Percentiles rank a stretch among this genome's conserved stretches.
Conservation (phyloP, 2,797 vertebrate species). For the Nyctalus aviator region DNA sequence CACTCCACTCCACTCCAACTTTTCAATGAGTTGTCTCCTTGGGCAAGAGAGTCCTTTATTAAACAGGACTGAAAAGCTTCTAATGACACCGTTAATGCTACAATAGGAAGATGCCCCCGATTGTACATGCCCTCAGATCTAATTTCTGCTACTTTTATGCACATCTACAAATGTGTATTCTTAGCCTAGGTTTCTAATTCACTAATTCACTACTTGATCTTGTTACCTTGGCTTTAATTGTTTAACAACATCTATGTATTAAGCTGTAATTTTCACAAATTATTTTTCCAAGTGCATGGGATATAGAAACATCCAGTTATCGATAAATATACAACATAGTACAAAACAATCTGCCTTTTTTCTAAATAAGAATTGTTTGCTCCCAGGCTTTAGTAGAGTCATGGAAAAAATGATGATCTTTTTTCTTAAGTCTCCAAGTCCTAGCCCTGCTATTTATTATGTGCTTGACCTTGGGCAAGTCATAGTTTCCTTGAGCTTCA, state of each 20-base stretch:
- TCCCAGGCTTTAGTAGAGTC: neutral
- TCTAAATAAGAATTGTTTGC: constrained; percentile 33
- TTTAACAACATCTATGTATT: neutral
- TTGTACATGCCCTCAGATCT: neutral
- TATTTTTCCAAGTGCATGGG: constrained; percentile 38
- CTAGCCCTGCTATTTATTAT: neutral
- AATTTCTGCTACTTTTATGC: constrained; percentile 25
- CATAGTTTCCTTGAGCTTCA: constrained; percentile 23
- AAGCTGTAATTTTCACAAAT: constrained; percentile 32
- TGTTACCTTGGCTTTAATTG: constrained; percentile 1
- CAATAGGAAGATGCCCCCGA: neutral
- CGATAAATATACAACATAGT: neutral
- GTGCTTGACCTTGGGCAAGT: constrained; percentile 9
- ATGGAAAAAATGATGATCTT: neutral
- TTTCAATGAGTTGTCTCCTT: neutral
- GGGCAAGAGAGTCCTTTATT: neutral
- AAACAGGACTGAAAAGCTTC: neutral
- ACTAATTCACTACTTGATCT: neutral
- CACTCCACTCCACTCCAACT: neutral
- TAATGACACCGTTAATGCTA: neutral
- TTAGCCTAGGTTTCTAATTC: constrained; percentile 22
- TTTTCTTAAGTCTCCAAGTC: neutral
- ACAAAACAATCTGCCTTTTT: neutral
- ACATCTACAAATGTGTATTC: neutral
- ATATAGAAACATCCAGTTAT: neutral